Conservation (phyloP, 2,113 vertebrate genomes). For the Passer montanus region DNA sequence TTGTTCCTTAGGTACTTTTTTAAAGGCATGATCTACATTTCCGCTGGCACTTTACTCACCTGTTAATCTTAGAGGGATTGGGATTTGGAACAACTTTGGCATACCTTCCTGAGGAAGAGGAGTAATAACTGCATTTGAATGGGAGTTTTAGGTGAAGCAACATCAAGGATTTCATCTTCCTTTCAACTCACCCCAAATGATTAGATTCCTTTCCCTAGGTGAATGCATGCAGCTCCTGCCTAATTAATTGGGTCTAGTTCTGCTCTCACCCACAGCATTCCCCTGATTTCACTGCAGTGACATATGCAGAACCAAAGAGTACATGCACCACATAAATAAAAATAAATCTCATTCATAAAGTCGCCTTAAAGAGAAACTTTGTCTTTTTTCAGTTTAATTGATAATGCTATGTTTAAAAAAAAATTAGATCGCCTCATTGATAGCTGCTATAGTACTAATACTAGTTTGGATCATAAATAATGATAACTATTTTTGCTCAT, state of each 20-base stretch:
- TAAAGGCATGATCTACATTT: background rate
- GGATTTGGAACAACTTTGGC: background rate
- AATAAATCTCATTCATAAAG: background rate
- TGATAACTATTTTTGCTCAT: background rate
- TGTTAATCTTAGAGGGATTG: background rate
- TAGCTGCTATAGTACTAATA: background rate
- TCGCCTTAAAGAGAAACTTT: background rate
- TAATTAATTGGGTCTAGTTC: background rate
- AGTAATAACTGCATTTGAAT: background rate
- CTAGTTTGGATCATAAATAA: background rate
- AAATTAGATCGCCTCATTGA: background rate
- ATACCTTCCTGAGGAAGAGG: background rate
- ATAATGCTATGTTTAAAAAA: background rate
- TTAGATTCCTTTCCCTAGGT: background rate
- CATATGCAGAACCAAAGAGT: background rate
- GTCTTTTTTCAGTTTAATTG: background rate
- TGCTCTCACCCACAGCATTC: background rate
- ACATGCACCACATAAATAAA: background rate
- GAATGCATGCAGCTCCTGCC: background rate
- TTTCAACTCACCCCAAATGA: background rate
- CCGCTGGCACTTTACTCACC: fast-evolving
- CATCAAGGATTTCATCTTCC: background rate
- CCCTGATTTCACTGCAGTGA: background rate
- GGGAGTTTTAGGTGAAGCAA: background rate
- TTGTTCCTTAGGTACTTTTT: background rate